These are phyloP conservation scores for Polymixis lichenea DNA, from an alignment of 2,888 invertebrate species.

Conservation along the genomic window DNA sequence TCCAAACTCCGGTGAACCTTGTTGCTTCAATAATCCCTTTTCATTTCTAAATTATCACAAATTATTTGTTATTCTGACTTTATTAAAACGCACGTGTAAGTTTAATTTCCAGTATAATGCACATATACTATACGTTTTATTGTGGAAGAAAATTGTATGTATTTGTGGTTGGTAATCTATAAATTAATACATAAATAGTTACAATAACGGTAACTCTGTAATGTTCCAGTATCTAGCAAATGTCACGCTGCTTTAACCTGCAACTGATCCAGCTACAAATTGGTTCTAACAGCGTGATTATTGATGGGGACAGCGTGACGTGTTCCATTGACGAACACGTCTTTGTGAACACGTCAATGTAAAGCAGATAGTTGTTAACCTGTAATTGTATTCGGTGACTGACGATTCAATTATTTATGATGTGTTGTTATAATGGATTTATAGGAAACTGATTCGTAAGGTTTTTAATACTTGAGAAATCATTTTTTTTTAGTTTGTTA, in stretches of 20 bases:
- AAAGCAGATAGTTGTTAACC: conserved; percentile 10
- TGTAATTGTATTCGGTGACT: conserved; percentile 21
- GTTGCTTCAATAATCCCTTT: not conserved
- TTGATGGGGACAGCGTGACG: conserved; percentile 30
- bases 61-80: no score
- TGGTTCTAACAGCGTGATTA: conserved; percentile 42
- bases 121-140: not conserved
- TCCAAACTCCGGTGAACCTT: not conserved
- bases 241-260: conserved; percentile 20
- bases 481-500: no score
- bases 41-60: not conserved
- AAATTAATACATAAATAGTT: not conserved
- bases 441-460: no score
- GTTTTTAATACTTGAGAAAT: no score
- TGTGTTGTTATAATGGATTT: not conserved
- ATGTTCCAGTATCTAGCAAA: not conserved
- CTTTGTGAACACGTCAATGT: conserved; percentile 31
- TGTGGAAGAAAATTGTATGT: not conserved
- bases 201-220: not conserved
- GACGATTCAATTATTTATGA: conserved; percentile 31
- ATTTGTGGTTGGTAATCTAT: not conserved
- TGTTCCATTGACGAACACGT: conserved; percentile 26
- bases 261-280: conserved; percentile 12
- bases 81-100: not conserved
- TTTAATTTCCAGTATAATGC: not conserved